These are phyloP conservation scores for Ornithorhynchus anatinus DNA, from an alignment of 2,113 vertebrate species.

Conservation along the genomic window DNA sequence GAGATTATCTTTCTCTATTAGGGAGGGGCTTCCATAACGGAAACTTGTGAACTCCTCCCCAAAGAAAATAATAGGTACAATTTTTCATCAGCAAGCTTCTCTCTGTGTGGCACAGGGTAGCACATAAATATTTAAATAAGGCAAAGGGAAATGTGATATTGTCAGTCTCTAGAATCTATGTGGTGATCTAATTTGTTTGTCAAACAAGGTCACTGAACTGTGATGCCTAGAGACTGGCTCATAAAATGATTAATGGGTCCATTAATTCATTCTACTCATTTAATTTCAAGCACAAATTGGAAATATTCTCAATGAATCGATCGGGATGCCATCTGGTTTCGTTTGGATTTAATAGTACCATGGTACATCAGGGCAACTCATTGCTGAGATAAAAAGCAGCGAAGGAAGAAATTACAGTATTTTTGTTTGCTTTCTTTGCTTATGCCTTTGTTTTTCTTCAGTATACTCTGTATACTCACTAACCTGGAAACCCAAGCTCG, in stretches of 20 bases:
- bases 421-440: too few species aligned
- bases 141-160: slow-evolving; percentile 34
- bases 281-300: slow-evolving; percentile 23
- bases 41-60: slow-evolving; percentile 6
- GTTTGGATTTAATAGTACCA: too few species aligned
- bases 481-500: slow-evolving; percentile 18
- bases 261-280: slow-evolving; percentile 24
- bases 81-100: slow-evolving; percentile 11
- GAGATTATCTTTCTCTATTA: not conserved
- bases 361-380: too few species aligned
- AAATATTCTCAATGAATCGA: slow-evolving; percentile 40
- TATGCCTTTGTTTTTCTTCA: not conserved
- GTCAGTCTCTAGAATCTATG: slow-evolving; percentile 21
- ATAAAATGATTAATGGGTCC: slow-evolving; percentile 44
- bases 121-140: slow-evolving; percentile 49
- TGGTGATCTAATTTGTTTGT: slow-evolving; percentile 53
- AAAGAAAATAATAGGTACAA: slow-evolving; percentile 33
- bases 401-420: not conserved
- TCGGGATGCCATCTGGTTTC: not conserved
- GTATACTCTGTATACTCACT: not conserved
- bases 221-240: slow-evolving; percentile 28
- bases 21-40: not conserved
- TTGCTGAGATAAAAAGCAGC: too few species aligned
- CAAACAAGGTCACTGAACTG: slow-evolving; percentile 38
- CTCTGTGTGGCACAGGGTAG: slow-evolving; percentile 18